A percentile compares a stretch with the other conserved stretches of the same genome.
Evolutionary conservation across 2,797 vertebrate genomes (phyloP).

Genomic region (Amniataba percoides): DNA sequence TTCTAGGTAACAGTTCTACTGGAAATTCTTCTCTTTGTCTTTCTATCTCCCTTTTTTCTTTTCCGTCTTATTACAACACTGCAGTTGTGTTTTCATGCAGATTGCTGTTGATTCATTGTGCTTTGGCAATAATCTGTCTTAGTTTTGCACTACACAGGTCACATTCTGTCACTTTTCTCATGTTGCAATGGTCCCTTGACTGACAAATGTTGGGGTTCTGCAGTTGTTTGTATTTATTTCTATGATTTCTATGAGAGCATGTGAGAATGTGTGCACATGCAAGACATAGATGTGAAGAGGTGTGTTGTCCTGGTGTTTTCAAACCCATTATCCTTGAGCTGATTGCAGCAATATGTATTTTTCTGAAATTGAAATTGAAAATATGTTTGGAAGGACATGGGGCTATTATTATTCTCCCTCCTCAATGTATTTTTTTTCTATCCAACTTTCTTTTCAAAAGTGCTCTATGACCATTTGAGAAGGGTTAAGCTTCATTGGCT

Average conservation of each 20-base stretch:
- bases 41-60: constrained; percentile 4
- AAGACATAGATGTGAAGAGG: not conserved
- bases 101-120: constrained; percentile 11
- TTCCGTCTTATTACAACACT: not conserved
- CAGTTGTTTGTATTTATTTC: constrained; percentile 3
- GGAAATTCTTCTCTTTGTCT: constrained; percentile 20
- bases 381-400: not conserved
- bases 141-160: constrained; percentile 22
- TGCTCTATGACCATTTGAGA: constrained; percentile 5
- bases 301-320: constrained; percentile 6
- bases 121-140: constrained; percentile 16
- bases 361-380: not conserved
- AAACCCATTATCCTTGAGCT: constrained; percentile 1
- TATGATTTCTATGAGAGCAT: constrained; percentile 8
- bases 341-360: constrained; percentile 15
- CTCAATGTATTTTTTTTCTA: not conserved
- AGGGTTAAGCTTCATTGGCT: constrained; percentile 3
- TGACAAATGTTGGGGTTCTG: constrained; percentile 10
- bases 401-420: not conserved
- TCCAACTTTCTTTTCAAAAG: constrained; percentile 18
- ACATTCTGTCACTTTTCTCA: constrained; percentile 19
- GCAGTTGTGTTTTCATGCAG: constrained; percentile 12
- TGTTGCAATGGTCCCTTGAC: constrained; percentile 7
- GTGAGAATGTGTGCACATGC: constrained; percentile 37
- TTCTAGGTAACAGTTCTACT: constrained; percentile 63